These are phyloP conservation scores for Clivina fossor DNA, from an alignment of 2,888 invertebrate genomes.

Conservation along the genomic window DNA sequence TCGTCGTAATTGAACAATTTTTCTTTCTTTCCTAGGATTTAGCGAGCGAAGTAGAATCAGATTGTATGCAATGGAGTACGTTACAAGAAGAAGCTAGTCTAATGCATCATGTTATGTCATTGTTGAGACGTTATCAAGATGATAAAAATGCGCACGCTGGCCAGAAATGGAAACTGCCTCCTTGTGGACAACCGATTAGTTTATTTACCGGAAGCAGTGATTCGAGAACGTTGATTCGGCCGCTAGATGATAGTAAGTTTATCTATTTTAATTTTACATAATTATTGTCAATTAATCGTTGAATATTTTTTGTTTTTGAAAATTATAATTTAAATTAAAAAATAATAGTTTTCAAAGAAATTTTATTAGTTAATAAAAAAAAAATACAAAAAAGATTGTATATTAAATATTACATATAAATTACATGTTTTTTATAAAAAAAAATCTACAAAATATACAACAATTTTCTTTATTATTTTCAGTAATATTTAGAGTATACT, in stretches of 20 bases:
- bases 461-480: slow-evolving; percentile 42
- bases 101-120: slow-evolving; percentile 68
- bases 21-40: slow-evolving; percentile 58
- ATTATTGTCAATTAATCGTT: neutral
- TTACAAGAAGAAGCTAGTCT: slow-evolving; percentile 68
- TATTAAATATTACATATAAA: neutral
- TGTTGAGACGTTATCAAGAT: slow-evolving; percentile 63
- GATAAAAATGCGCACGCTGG: slow-evolving; percentile 62
- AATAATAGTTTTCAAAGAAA: slow-evolving; percentile 2
- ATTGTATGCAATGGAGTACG: slow-evolving; percentile 59
- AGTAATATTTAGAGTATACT: slow-evolving; percentile 79
- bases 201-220: slow-evolving; percentile 60
- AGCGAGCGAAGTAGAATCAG: slow-evolving; percentile 68
- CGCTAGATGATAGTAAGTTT: slow-evolving; percentile 69
- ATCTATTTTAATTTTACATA: too few relatives aligned
- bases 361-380: slow-evolving; percentile 2
- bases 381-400: neutral
- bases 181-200: slow-evolving; percentile 69
- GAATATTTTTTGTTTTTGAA: too few relatives aligned
- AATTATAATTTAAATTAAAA: too few relatives aligned
- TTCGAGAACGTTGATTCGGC: slow-evolving; percentile 62
- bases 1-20: neutral
- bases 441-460: neutral
- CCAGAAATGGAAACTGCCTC: slow-evolving; percentile 71
- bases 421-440: neutral